A percentile compares a stretch with the other conserved stretches of the same genome.
These are phyloP conservation scores for Pandion haliaetus DNA, from an alignment of 2,113 vertebrate species.

Conservation along the genomic window DNA sequence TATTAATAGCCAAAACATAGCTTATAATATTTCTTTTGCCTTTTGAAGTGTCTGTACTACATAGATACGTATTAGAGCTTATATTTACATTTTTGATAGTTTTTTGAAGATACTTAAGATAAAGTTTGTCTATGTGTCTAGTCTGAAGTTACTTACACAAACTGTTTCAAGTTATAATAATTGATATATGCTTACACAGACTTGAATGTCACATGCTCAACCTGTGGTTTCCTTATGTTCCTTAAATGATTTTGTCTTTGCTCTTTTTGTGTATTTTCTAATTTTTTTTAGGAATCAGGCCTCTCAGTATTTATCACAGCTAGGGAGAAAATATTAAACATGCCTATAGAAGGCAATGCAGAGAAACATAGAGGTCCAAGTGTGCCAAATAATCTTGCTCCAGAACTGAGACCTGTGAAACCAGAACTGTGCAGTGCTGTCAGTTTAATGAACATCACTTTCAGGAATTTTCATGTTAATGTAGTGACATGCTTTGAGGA, in stretches of 20 bases:
- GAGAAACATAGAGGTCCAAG: background rate
- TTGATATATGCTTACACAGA: background rate
- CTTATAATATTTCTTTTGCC: background rate
- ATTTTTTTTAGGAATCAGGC: background rate
- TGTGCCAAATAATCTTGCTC: background rate
- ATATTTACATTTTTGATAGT: background rate
- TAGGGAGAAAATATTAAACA: background rate
- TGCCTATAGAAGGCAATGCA: background rate
- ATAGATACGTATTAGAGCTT: background rate
- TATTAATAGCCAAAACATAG: background rate
- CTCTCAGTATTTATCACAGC: background rate
- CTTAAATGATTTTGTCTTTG: background rate
- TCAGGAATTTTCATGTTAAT: background rate
- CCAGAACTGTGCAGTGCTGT: background rate
- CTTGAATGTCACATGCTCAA: background rate
- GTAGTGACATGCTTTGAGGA: background rate
- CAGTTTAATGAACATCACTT: background rate
- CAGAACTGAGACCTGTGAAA: background rate
- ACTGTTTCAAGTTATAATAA: background rate
- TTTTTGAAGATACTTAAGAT: background rate
- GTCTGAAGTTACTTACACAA: background rate
- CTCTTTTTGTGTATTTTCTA: background rate
- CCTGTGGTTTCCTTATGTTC: slow-evolving; percentile 3
- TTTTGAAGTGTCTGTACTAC: background rate
- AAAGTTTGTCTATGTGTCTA: background rate